These are phyloP conservation scores for Temnothorax unifasciatus DNA, from an alignment of 2,888 invertebrate species.

Conservation along the genomic window DNA sequence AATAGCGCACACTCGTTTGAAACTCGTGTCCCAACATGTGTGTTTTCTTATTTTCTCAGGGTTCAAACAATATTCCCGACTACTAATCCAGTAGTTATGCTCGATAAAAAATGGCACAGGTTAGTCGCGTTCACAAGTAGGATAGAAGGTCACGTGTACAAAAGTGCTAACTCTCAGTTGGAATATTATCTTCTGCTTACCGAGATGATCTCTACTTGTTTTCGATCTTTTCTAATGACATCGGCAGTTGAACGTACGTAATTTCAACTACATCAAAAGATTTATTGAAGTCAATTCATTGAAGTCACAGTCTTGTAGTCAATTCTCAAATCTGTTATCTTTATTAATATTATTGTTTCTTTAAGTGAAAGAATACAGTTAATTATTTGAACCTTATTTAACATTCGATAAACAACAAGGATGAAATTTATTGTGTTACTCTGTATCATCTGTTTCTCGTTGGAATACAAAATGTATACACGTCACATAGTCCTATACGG, in stretches of 20 bases:
- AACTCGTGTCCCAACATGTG: neutral
- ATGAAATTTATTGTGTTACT: too few relatives aligned
- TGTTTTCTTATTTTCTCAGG: conserved; percentile 85
- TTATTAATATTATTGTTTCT: too few relatives aligned
- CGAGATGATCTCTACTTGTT: too few relatives aligned
- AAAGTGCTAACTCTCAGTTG: conserved; percentile 98
- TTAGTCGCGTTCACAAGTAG: conserved; percentile 99
- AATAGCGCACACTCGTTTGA: neutral
- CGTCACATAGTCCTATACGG: neutral
- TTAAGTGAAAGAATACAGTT: too few relatives aligned
- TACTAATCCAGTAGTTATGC: conserved; percentile 97
- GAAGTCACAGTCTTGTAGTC: neutral
- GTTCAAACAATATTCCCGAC: conserved; percentile 99
- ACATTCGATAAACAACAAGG: too few relatives aligned
- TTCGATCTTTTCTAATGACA: too few relatives aligned
- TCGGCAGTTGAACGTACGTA: too few relatives aligned
- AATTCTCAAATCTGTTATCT: neutral
- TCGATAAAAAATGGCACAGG: conserved; percentile 99
- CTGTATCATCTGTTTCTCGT: too few relatives aligned
- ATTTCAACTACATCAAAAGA: neutral
- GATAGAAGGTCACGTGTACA: conserved; percentile 99
- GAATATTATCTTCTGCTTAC: conserved; percentile 99
- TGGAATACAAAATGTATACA: neutral
- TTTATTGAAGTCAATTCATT: neutral
- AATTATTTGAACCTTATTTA: too few relatives aligned